Conservation (phyloP, 2,888 invertebrate genomes). For the Allophyes oxyacanthae region DNA sequence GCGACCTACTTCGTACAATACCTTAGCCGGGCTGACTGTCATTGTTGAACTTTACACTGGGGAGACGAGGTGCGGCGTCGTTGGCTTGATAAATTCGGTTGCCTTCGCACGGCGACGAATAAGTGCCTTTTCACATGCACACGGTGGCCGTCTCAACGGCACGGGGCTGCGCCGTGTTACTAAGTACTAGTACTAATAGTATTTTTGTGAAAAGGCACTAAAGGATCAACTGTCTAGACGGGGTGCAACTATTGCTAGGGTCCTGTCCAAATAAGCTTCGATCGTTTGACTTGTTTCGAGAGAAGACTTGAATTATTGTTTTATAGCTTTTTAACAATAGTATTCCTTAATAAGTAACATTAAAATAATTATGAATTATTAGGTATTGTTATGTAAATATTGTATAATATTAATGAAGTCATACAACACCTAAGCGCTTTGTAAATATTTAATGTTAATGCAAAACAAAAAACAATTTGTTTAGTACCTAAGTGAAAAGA, state of each 20-base stretch:
- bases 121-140: too few species aligned
- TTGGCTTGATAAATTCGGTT: slow-evolving; percentile 50
- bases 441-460: background rate
- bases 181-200: too few species aligned
- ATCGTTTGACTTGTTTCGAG: slow-evolving; percentile 3
- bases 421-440: too few species aligned
- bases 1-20: slow-evolving; percentile 70
- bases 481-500: slow-evolving; percentile 32
- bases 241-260: slow-evolving; percentile 18
- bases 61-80: slow-evolving; percentile 26
- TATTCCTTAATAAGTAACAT: too few species aligned
- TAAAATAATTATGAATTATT: too few species aligned
- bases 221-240: slow-evolving; percentile 36
- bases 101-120: slow-evolving; percentile 15
- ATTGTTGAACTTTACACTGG: slow-evolving; percentile 65
- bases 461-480: slow-evolving; percentile 25
- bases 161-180: too few species aligned
- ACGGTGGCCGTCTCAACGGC: too few species aligned
- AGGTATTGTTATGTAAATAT: too few species aligned
- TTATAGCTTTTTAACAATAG: too few species aligned
- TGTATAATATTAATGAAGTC: too few species aligned
- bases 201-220: too few species aligned
- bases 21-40: slow-evolving; percentile 59
- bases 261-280: slow-evolving; percentile 5
- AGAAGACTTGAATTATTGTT: too few species aligned